These are phyloP conservation scores for Procambarus virginalis DNA, from an alignment of 1,140 invertebrate species.

Conservation along the genomic window DNA sequence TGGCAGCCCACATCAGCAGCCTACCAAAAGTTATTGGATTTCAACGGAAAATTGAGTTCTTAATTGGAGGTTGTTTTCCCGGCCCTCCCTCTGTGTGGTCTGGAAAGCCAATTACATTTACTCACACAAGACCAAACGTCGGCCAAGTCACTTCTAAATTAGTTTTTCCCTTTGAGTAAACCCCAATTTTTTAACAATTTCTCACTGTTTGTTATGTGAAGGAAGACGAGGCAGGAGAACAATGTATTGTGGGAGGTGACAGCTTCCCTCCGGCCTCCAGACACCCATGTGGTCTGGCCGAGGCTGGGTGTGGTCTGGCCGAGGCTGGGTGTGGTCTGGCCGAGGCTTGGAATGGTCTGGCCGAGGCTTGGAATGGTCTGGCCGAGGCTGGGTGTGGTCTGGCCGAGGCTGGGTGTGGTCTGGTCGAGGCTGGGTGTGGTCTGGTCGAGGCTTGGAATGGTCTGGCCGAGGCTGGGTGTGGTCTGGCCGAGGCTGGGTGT, in stretches of 20 bases:
- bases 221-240: not conserved
- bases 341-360: too few relatives aligned
- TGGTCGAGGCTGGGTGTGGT: too few relatives aligned
- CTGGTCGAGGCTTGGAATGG: too few relatives aligned
- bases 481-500: too few relatives aligned
- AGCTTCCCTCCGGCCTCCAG: not conserved
- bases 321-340: too few relatives aligned
- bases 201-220: not conserved
- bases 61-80: not conserved
- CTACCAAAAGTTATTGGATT: not conserved
- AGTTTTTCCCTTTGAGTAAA: not conserved
- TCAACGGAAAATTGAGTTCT: not conserved
- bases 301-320: not conserved
- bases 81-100: not conserved
- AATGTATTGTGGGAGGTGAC: not conserved
- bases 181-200: not conserved
- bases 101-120: not conserved
- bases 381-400: too few relatives aligned
- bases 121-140: not conserved
- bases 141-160: not conserved
- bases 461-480: too few relatives aligned
- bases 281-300: too few relatives aligned
- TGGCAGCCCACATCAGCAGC: too few relatives aligned
- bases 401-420: too few relatives aligned
- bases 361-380: too few relatives aligned